Conservation (phyloP, 2,113 vertebrate genomes). For the Brachirus orientalis region DNA sequence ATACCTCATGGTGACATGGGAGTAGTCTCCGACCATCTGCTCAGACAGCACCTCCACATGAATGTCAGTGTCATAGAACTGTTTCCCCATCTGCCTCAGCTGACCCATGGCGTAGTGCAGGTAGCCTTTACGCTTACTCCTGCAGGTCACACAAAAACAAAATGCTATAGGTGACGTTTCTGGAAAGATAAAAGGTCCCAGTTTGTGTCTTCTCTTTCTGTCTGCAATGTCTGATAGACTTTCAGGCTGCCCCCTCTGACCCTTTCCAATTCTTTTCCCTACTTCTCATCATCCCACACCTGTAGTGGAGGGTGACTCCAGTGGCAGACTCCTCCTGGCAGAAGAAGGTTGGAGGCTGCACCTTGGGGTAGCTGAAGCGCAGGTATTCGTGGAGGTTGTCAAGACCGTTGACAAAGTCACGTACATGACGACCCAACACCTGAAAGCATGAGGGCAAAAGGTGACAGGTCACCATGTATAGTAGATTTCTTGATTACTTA, state of each 20-base stretch:
- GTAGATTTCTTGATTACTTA: not conserved
- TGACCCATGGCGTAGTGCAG: constrained; percentile 84
- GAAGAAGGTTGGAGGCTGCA: constrained; percentile 83
- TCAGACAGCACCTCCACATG: constrained; percentile 83
- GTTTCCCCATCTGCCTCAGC: constrained; percentile 83
- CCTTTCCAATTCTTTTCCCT: too few species aligned
- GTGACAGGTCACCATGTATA: not conserved
- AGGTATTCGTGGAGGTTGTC: constrained; percentile 84
- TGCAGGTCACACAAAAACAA: constrained; percentile 36
- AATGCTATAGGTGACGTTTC: constrained; percentile 3
- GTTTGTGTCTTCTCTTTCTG: not conserved
- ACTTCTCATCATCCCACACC: constrained; percentile 52
- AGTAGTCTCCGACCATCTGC: constrained; percentile 82
- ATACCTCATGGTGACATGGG: constrained; percentile 83
- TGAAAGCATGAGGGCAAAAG: constrained; percentile 29
- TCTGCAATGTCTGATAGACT: not conserved
- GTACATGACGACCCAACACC: constrained; percentile 80
- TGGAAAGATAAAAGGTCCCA: not conserved
- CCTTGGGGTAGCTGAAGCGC: constrained; percentile 84
- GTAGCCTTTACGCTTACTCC: constrained; percentile 82
- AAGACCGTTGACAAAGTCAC: constrained; percentile 82
- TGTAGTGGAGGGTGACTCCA: constrained; percentile 83
- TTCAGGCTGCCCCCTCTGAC: not conserved
- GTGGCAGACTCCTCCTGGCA: constrained; percentile 83
- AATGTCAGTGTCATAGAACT: constrained; percentile 84